A percentile compares a stretch with the other conserved stretches of the same genome.
phyloP scores from a whole-genome alignment of 1,140 invertebrate genomes.

The Tetragnatha versicolor region DNA sequence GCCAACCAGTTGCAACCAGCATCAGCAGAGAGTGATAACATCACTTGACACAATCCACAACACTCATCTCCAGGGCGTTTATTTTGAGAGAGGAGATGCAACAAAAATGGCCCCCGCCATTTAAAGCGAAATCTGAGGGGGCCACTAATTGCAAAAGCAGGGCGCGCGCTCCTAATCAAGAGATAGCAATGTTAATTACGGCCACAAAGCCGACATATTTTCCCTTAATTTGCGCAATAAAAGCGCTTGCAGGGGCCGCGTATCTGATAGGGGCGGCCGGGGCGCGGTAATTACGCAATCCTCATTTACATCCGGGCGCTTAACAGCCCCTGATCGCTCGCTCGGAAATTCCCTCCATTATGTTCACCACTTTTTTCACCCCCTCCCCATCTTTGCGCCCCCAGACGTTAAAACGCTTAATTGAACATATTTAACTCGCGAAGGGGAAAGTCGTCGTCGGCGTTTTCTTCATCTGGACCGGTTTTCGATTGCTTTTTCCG shows the following conservation, averaged over 20 bases:
- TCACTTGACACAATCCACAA: conserved; percentile 46
- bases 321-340: conserved; percentile 21
- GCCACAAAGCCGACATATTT: conserved; percentile 53
- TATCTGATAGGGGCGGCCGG: conserved; percentile 45
- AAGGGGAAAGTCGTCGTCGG: not conserved
- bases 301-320: conserved; percentile 25
- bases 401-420: conserved; percentile 47
- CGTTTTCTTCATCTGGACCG: conserved; percentile 25
- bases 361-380: not conserved
- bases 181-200: conserved; percentile 57
- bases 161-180: conserved; percentile 51
- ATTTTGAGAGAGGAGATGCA: conserved; percentile 12
- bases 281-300: conserved; percentile 50
- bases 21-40: conserved; percentile 23
- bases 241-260: conserved; percentile 47
- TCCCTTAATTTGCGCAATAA: conserved; percentile 56
- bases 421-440: conserved; percentile 39
- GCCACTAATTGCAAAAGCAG: conserved; percentile 53
- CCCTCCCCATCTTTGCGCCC: not conserved
- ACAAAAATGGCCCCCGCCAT: conserved; percentile 37
- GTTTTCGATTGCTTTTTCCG: conserved; percentile 16
- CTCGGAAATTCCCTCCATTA: conserved; percentile 40
- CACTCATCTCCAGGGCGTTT: conserved; percentile 38
- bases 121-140: conserved; percentile 49
- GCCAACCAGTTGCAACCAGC: conserved; percentile 18